Evolutionary conservation across 1,140 invertebrate species (phyloP), one percentile per base, ranked within the genome.

Genomic region (Vanessa atalanta): DNA sequence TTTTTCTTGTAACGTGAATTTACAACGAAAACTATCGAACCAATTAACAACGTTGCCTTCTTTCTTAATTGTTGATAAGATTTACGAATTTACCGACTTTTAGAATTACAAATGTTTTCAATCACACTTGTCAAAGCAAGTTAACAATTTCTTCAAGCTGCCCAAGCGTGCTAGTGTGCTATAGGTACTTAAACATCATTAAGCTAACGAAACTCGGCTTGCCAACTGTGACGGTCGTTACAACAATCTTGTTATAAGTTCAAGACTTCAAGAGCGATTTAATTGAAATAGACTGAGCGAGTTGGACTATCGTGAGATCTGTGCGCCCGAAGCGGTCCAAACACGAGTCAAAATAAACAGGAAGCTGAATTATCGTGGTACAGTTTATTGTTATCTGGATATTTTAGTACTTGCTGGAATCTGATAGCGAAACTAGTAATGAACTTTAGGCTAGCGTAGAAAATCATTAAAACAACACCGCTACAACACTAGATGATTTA

Each of bases 211-310:
- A 75, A 74, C 53, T 70, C 73, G 70, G 70, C 70, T 75, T 23
- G 72, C 72, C 69, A 55, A 65, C 61, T 75, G 61, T 60, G 72
- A 65, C 57, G 20, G 60, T 50, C 67, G 70, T 73, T 66, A 73
- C 61, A 65, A 65, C 74, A 70, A 73, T 76, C 73, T 79, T 79
- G 68, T 79, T 76, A 79, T 71, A 75, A 79, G 67, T 74, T 74
- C 43, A 50, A 63, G 60, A 70, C 26, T 67, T 68, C 66, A 55
- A 68, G 65, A 74, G 37, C 61, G 31, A 70, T 64, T 74, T 70
- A 74, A 74, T 79, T 79, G 57, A 57, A 64, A 76, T 73, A 60
- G 53, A 71, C 20, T 20, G 9, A 63, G 61, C 73, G 65, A 57
- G 66, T 75, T 70, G 51, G 69, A 72, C 57, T 72, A 69, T 72